phyloP scores from a whole-genome alignment of 2,797 vertebrate genomes.

The Simalia tracyae region DNA sequence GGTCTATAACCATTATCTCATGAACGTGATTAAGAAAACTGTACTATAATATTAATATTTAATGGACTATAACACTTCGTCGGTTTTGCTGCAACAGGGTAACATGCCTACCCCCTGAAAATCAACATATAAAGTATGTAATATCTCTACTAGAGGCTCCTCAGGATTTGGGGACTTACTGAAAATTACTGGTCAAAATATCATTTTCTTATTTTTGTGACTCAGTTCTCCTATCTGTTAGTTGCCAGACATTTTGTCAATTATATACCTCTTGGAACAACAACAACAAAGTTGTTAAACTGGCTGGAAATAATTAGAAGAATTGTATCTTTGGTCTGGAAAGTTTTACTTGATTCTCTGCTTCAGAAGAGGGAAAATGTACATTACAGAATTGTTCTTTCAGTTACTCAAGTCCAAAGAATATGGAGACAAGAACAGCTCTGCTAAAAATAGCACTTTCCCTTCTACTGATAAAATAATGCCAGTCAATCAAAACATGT shows the following conservation, averaged over 20 bases:
- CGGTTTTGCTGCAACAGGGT: too few species aligned
- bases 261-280: conserved; percentile 31
- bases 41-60: too few species aligned
- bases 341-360: neutral
- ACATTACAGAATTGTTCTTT: neutral
- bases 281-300: neutral
- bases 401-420: neutral
- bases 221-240: conserved; percentile 40
- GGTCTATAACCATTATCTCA: too few species aligned
- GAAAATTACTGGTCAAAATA: conserved; percentile 46
- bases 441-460: neutral
- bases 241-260: neutral
- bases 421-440: neutral
- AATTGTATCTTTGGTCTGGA: neutral
- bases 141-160: conserved; percentile 13
- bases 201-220: conserved; percentile 38
- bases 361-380: neutral
- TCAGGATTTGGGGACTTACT: conserved; percentile 31
- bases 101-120: neutral
- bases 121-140: neutral
- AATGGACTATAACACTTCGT: too few species aligned
- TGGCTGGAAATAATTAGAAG: accelerated
- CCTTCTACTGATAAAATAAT: neutral
- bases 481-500: neutral
- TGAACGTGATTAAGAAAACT: too few species aligned